A percentile compares a stretch with the other conserved stretches of the same genome.
Evolutionary conservation across 2,797 vertebrate species (phyloP).

Genomic region (Darevskia mixta): DNA sequence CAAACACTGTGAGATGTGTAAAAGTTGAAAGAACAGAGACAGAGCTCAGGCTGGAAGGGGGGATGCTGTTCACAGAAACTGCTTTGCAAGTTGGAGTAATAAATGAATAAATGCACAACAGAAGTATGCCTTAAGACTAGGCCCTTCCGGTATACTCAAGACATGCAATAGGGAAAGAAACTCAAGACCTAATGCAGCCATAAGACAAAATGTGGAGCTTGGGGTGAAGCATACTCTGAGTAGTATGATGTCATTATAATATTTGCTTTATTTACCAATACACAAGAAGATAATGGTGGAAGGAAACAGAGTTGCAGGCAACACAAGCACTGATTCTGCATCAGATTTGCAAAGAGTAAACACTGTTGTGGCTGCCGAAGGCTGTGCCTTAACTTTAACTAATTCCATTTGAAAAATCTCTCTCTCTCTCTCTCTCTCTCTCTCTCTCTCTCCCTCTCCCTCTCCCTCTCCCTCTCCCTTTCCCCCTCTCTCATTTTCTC

Average conservation of each 20-base stretch:
- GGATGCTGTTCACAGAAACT: neutral
- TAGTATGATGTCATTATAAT: neutral
- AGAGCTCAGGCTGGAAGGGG: neutral
- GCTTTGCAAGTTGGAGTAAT: too few relatives aligned
- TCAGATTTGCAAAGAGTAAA: neutral
- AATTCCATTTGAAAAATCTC: neutral
- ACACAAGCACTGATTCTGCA: neutral
- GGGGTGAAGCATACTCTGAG: neutral
- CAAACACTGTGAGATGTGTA: neutral
- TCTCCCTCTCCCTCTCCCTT: neutral
- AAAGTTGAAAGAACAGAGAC: neutral
- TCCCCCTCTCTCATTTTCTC: neutral
- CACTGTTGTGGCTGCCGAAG: neutral
- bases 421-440: too few relatives aligned
- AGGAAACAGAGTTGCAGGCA: neutral
- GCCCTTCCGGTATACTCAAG: neutral
- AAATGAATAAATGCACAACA: neutral
- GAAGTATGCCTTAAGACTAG: neutral
- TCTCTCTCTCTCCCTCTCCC: too few relatives aligned
- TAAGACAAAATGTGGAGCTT: neutral
- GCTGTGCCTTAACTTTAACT: neutral
- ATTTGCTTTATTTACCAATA: neutral
- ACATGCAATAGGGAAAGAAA: neutral
- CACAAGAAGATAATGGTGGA: neutral
- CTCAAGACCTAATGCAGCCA: slow-evolving; percentile 3